Percentiles rank a stretch among this genome's conserved stretches.
Conservation (phyloP, 2,113 vertebrate genomes). For the Chaetops frenatus region DNA sequence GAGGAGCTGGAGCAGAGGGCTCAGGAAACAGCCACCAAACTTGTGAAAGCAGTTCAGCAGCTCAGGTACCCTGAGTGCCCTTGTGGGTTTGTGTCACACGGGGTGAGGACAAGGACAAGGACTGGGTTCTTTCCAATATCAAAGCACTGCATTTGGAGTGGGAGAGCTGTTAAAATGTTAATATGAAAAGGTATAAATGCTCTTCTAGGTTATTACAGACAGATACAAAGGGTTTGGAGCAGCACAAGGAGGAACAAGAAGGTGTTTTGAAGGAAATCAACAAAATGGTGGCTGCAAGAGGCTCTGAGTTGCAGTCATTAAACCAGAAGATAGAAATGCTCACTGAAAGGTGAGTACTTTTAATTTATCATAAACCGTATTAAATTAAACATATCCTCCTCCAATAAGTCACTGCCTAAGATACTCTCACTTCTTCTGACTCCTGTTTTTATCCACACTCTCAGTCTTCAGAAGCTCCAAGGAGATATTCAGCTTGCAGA, state of each 20-base stretch:
- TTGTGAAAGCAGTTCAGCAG: constrained; percentile 75
- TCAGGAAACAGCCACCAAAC: constrained; percentile 69
- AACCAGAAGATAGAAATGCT: constrained; percentile 69
- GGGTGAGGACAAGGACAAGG: background rate
- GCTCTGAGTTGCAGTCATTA: constrained; percentile 74
- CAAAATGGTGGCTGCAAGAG: constrained; percentile 67
- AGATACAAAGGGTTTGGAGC: constrained; percentile 66
- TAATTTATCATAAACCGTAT: background rate
- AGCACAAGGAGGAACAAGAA: constrained; percentile 71
- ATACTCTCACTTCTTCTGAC: background rate
- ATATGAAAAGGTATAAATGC: background rate
- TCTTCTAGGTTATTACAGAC: constrained; percentile 72
- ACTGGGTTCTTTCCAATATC: background rate
- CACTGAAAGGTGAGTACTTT: constrained; percentile 65
- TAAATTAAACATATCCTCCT: background rate
- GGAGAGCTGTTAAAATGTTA: background rate
- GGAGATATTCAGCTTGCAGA: constrained; percentile 66
- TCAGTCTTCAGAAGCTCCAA: constrained; percentile 77
- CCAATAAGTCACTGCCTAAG: background rate
- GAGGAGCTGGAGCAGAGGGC: constrained; percentile 76
- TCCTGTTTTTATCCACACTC: background rate
- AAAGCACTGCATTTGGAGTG: background rate
- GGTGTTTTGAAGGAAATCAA: constrained; percentile 72
- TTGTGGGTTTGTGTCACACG: background rate
- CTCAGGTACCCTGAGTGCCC: constrained; percentile 68